These are phyloP conservation scores for Myotis planiceps DNA, from an alignment of 2,797 vertebrate species.

Conservation along the genomic window DNA sequence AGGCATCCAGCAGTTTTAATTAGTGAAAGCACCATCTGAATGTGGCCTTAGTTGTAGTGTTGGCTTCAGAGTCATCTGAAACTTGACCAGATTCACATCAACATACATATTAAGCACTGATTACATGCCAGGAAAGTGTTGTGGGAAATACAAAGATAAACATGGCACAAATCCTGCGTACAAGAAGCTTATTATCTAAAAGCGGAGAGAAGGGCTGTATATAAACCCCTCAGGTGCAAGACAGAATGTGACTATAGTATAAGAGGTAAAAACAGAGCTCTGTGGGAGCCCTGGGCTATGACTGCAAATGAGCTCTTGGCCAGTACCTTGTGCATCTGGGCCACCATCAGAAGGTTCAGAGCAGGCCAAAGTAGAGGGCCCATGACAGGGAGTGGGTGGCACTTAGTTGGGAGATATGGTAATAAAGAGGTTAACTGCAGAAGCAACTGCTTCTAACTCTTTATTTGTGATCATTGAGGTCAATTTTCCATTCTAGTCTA, in stretches of 20 bases:
- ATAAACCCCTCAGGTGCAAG: neutral
- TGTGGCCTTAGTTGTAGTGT: neutral
- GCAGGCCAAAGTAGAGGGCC: neutral
- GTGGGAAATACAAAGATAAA: neutral
- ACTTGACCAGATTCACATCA: constrained; percentile 29
- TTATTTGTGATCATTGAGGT: neutral
- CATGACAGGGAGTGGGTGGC: neutral
- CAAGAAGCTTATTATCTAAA: neutral
- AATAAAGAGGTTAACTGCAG: neutral
- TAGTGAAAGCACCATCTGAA: neutral
- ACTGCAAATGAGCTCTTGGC: neutral
- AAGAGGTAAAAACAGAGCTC: neutral
- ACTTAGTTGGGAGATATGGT: neutral
- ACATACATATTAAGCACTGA: neutral
- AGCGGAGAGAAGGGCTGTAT: neutral
- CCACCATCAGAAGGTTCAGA: neutral
- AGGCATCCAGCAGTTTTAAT: neutral
- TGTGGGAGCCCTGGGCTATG: neutral
- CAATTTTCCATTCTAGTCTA: constrained; percentile 53
- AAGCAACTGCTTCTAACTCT: constrained; percentile 22
- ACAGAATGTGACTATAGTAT: neutral
- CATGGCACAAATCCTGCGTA: neutral
- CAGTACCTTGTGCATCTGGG: neutral
- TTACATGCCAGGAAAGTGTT: neutral
- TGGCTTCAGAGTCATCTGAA: neutral